A percentile compares a stretch with the other conserved stretches of the same genome.
phyloP scores from a whole-genome alignment of 2,797 vertebrate genomes.

The Muscicapa comitata region DNA sequence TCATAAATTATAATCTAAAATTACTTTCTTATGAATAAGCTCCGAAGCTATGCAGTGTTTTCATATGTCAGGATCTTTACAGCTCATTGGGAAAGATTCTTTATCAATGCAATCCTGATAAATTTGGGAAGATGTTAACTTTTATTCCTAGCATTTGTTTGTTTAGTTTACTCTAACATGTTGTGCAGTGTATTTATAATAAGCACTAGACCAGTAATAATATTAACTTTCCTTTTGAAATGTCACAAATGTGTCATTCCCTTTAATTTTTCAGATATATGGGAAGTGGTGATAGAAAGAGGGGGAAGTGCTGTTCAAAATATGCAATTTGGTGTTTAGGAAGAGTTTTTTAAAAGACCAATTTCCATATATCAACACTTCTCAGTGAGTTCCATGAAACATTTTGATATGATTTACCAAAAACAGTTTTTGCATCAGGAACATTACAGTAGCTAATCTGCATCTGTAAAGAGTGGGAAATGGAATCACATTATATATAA shows the following conservation, averaged over 20 bases:
- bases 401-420: conserved; percentile 80
- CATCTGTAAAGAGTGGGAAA: conserved; percentile 75
- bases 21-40: not conserved
- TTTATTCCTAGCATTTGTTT: not conserved
- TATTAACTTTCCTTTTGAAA: conserved; percentile 5
- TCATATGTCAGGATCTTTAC: not conserved
- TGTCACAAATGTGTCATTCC: conserved; percentile 30
- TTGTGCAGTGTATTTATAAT: not conserved
- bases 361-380: conserved; percentile 78
- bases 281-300: conserved; percentile 57
- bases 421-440: conserved; percentile 74
- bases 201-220: not conserved
- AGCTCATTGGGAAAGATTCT: not conserved
- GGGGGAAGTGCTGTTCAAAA: conserved; percentile 30
- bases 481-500: conserved; percentile 74
- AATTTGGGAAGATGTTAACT: conserved; percentile 4
- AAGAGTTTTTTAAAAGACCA: conserved; percentile 71
- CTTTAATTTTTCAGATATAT: conserved; percentile 60
- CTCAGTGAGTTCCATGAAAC: conserved; percentile 73
- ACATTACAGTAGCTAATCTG: conserved; percentile 70
- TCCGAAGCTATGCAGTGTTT: not conserved
- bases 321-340: conserved; percentile 68
- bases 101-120: conserved; percentile 30
- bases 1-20: conserved; percentile 1
- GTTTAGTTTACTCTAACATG: conserved; percentile 17